Evolutionary conservation across 2,113 vertebrate species (phyloP).

Genomic region (Phycodurus eques): DNA sequence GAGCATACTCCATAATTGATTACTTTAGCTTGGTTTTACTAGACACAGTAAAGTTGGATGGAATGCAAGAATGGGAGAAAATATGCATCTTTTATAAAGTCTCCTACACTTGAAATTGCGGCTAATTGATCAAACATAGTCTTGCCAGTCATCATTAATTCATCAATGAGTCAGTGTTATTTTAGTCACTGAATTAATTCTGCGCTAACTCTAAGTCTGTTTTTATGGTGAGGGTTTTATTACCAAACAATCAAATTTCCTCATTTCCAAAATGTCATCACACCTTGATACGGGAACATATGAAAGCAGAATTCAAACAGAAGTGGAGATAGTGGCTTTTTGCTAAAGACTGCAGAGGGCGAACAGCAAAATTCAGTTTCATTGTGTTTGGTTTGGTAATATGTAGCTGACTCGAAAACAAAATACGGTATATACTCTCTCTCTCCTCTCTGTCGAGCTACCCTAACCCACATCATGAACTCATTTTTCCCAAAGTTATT

Average conservation of each 20-base stretch:
- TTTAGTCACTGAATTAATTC: conserved; percentile 3
- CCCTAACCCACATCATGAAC: background rate
- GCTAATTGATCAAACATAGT: conserved; percentile 19
- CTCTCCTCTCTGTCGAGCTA: no score
- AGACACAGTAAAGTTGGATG: conserved; percentile 10
- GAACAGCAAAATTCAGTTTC: background rate
- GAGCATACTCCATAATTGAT: conserved; percentile 55
- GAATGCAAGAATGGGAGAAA: conserved; percentile 40
- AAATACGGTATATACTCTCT: no score
- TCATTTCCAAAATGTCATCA: background rate
- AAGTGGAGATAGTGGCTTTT: no score
- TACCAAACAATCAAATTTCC: background rate
- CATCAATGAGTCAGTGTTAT: background rate
- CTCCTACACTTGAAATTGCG: background rate
- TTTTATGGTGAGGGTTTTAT: background rate
- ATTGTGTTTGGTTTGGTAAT: background rate
- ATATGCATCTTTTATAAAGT: conserved; percentile 15
- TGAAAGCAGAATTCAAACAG: no score
- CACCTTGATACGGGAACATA: no score
- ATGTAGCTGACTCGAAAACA: no score
- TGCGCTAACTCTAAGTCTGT: background rate
- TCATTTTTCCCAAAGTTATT: background rate
- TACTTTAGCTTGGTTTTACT: conserved; percentile 24
- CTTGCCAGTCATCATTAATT: conserved; percentile 13
- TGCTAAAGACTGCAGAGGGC: background rate